Conservation (phyloP, 2,888 invertebrate species). For the Leucophora obtusa region DNA sequence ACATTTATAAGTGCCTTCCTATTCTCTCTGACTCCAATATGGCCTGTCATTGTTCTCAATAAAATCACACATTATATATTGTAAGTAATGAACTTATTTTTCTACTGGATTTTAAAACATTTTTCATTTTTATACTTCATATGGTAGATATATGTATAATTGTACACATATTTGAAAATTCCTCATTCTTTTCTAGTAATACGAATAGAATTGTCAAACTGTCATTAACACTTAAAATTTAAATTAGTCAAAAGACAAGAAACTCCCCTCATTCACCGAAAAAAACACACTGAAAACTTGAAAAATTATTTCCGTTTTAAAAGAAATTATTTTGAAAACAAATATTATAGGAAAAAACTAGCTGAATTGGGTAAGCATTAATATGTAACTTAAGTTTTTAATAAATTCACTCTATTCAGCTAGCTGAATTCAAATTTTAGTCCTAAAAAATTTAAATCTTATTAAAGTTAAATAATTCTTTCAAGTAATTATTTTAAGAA, state of each 20-base stretch:
- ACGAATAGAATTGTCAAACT: conserved; percentile 41
- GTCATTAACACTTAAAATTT: conserved; percentile 55
- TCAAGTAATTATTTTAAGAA: too few relatives aligned
- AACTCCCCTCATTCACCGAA: not conserved
- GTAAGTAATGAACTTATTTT: conserved; percentile 29
- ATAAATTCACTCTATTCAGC: too few relatives aligned
- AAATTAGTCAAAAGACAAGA: conserved; percentile 30
- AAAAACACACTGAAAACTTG: not conserved
- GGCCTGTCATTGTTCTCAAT: conserved; percentile 38
- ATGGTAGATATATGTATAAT: not conserved
- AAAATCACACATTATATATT: conserved; percentile 24
- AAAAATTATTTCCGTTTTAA: not conserved
- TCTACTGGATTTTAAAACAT: not conserved
- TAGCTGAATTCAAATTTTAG: too few relatives aligned
- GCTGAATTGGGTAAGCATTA: too few relatives aligned
- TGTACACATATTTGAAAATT: not conserved
- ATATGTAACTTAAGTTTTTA: too few relatives aligned
- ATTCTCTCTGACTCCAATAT: not conserved
- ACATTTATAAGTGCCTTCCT: conserved; percentile 11
- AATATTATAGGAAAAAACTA: too few relatives aligned
- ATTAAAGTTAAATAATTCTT: too few relatives aligned
- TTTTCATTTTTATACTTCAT: not conserved
- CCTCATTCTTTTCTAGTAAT: conserved; percentile 1
- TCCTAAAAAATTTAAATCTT: too few relatives aligned
- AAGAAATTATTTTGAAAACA: too few relatives aligned